Evolutionary conservation across 2,797 vertebrate genomes (phyloP).

Genomic region (Acanthornis magna): DNA sequence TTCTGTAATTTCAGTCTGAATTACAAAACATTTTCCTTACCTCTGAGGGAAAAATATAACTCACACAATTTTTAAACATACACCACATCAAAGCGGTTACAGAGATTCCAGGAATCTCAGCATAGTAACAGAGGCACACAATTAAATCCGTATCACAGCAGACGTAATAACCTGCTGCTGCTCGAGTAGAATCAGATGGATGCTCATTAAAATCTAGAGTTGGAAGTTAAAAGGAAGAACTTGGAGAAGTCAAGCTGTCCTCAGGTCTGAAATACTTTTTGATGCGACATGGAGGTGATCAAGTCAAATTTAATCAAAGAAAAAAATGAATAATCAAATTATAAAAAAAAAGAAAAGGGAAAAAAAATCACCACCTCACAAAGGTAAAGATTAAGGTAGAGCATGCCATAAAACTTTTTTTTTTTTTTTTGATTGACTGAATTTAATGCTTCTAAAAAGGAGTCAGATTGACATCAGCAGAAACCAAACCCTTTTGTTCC

Average conservation of each 20-base stretch:
- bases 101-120: background rate
- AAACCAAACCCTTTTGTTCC: slow-evolving; percentile 2
- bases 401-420: background rate
- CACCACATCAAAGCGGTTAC: background rate
- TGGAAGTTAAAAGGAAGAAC: slow-evolving; percentile 54
- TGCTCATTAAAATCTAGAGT: slow-evolving; percentile 53
- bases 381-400: slow-evolving; percentile 24
- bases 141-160: slow-evolving; percentile 18
- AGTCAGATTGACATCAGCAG: background rate
- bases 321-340: slow-evolving; percentile 49
- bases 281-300: background rate
- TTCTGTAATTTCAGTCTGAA: background rate
- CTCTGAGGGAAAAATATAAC: background rate
- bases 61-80: background rate
- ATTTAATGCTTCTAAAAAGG: background rate
- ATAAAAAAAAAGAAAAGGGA: background rate
- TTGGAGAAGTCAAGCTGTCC: slow-evolving; percentile 44
- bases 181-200: slow-evolving; percentile 6
- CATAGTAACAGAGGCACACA: background rate
- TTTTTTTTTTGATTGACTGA: background rate
- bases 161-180: slow-evolving; percentile 6
- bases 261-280: slow-evolving; percentile 27
- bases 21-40: background rate
- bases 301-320: slow-evolving; percentile 18
- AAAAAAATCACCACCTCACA: background rate